Percentiles rank a stretch among this genome's conserved stretches.
phyloP scores from a whole-genome alignment of 2,113 vertebrate species.

The Micromys minutus region DNA sequence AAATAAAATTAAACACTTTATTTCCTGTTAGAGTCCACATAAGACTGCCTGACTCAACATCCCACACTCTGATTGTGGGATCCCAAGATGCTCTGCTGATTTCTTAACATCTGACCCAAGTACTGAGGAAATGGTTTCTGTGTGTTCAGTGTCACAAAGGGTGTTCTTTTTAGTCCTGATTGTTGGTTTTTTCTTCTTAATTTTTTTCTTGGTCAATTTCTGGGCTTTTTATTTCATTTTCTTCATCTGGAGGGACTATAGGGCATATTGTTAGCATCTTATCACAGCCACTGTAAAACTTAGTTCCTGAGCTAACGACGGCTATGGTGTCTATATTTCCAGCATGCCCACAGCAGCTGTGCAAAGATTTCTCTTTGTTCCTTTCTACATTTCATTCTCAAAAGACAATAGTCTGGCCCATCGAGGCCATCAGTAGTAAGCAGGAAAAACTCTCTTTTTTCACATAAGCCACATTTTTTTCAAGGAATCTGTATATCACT shows the following conservation, averaged over 20 bases:
- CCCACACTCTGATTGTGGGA: conserved; percentile 96
- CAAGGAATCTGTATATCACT: not conserved
- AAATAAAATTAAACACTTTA: not conserved
- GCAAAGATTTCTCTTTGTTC: not conserved
- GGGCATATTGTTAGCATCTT: not conserved
- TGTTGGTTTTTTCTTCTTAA: not conserved
- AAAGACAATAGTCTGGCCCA: not conserved
- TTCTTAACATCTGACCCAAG: conserved; percentile 90
- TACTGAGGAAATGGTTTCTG: conserved; percentile 93
- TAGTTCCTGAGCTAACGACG: not conserved
- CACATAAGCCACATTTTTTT: not conserved
- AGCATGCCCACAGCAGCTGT: not conserved
- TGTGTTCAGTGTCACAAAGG: conserved; percentile 88
- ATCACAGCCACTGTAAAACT: not conserved
- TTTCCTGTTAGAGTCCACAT: conserved; percentile 76
- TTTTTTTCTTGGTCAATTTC: not conserved
- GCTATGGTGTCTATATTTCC: not conserved
- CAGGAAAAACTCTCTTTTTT: not conserved
- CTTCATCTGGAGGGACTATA: not conserved
- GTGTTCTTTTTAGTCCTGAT: not conserved
- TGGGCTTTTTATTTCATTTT: not conserved
- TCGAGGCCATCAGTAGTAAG: not conserved
- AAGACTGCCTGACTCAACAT: conserved; percentile 90
- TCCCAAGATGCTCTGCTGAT: conserved; percentile 91
- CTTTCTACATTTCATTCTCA: not conserved